phyloP scores from a whole-genome alignment of 1,140 invertebrate species.

The Drosophila ananassae region DNA sequence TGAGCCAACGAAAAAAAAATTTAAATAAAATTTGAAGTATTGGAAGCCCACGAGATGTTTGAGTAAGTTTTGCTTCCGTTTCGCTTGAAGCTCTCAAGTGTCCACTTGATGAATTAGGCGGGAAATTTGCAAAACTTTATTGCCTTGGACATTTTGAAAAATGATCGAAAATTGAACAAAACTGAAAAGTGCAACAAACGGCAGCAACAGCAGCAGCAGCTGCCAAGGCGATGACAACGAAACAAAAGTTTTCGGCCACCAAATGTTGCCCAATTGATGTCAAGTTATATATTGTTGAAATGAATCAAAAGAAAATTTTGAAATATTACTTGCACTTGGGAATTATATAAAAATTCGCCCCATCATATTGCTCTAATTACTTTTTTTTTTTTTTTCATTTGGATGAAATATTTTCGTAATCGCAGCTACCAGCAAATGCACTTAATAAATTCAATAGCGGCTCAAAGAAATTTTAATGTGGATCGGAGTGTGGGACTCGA shows the following conservation, averaged over 20 bases:
- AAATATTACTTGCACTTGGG: slow-evolving; percentile 50
- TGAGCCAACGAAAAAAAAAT: slow-evolving; percentile 13
- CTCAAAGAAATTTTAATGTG: slow-evolving; percentile 64
- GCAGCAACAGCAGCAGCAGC: slow-evolving; percentile 41
- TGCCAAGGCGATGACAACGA: slow-evolving; percentile 40
- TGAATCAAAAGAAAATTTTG: slow-evolving; percentile 53
- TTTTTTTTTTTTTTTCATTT: slow-evolving; percentile 63
- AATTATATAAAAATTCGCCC: slow-evolving; percentile 47
- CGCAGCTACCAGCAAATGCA: slow-evolving; percentile 69
- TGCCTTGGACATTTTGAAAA: slow-evolving; percentile 56
- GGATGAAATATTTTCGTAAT: slow-evolving; percentile 69
- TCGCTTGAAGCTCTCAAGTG: slow-evolving; percentile 29
- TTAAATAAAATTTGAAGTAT: neutral
- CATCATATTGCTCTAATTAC: slow-evolving; percentile 73
- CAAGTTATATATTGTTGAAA: slow-evolving; percentile 61
- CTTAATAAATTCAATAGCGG: slow-evolving; percentile 55
- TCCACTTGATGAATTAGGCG: slow-evolving; percentile 48
- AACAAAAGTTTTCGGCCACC: slow-evolving; percentile 48
- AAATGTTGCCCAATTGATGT: slow-evolving; percentile 68
- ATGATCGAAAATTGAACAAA: slow-evolving; percentile 46
- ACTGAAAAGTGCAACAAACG: slow-evolving; percentile 28
- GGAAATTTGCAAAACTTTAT: slow-evolving; percentile 52
- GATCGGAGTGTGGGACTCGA: slow-evolving; percentile 5
- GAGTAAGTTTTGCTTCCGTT: slow-evolving; percentile 44
- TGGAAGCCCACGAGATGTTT: slow-evolving; percentile 31